Conservation (phyloP, 2,888 invertebrate genomes). For the Matsumyia berberina region DNA sequence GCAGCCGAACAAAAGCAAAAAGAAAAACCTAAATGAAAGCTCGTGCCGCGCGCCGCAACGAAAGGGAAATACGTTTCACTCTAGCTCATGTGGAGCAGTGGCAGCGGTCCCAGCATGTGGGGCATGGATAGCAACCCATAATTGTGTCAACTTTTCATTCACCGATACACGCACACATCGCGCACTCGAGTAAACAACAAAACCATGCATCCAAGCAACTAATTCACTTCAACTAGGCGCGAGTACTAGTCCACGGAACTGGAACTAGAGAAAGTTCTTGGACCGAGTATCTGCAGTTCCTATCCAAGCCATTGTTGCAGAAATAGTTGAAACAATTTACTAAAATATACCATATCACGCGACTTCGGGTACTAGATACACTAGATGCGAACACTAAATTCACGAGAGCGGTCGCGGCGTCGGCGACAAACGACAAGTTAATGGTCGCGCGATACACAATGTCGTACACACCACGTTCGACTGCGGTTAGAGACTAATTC, state of each 20-base stretch:
- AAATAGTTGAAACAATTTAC: slow-evolving; percentile 35
- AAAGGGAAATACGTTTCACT: slow-evolving; percentile 56
- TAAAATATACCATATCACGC: slow-evolving; percentile 45
- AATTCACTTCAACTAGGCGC: not conserved
- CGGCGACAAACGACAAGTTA: slow-evolving; percentile 20
- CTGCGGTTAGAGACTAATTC: slow-evolving; percentile 54
- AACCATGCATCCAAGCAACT: slow-evolving; percentile 2
- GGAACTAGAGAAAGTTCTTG: slow-evolving; percentile 59
- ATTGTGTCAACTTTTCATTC: slow-evolving; percentile 55
- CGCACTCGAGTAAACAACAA: slow-evolving; percentile 8
- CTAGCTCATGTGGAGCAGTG: slow-evolving; percentile 20
- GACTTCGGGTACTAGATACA: slow-evolving; percentile 10
- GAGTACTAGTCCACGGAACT: slow-evolving; percentile 10
- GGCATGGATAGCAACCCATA: slow-evolving; percentile 21
- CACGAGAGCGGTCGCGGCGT: slow-evolving; percentile 12
- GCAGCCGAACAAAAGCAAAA: not conserved
- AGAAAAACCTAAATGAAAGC: slow-evolving; percentile 38
- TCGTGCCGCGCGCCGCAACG: slow-evolving; percentile 24
- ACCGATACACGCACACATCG: not conserved
- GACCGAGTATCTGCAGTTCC: not conserved
- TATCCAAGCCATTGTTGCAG: slow-evolving; percentile 12
- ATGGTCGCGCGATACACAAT: slow-evolving; percentile 8
- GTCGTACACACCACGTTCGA: slow-evolving; percentile 49
- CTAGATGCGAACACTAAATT: not conserved
- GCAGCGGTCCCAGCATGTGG: slow-evolving; percentile 14